Base-by-base conservation (phyloP, 2,888 invertebrate genomes). In the Drosophila siamana region DNA sequence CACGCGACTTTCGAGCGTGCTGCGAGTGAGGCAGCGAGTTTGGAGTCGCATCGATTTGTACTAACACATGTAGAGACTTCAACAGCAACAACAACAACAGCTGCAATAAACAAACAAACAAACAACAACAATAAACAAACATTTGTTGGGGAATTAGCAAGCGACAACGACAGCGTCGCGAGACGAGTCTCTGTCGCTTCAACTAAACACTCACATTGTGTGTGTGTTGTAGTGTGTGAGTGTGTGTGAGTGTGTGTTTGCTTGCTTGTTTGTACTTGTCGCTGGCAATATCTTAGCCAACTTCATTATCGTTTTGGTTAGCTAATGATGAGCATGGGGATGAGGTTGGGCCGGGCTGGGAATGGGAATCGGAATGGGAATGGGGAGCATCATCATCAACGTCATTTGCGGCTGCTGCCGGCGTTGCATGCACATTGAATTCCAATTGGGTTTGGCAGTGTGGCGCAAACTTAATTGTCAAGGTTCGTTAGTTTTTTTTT, bases 391-490 rank as follows among this genome's bases (percentile, higher is more conserved):
- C 81, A 84, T 84, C 78, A 80, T 81, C 83, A 75, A 68, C 86
- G 78, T 85, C 86, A 84, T 81, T 80, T 79, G 74, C 52, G 66
- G 77, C 70, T 69, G 65, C 66, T 69, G 71, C 75, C 44, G 79
- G 65, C 81, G 69, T 83, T 78, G 76, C 78, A 88, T 80, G 75
- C 70, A 84, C 86, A 86, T 86, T 83, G 83, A 86, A 83, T 83
- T 83, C 86, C 83, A 83, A 83, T 83, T 83, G 86, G 77, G 81
- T 84, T 83, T 83, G 83, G 84, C 84, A 83, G 78, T 84, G 81
- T 84, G 84, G 86, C 86, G 81, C 81, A 83, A 83, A 83, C 79
- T 83, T 83, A 83, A 83, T 83, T 83, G 86, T 83, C 84, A 83
- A 86, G 83, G 83, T 86, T 83, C 86, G 84, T 83, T 83, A 86